These are phyloP conservation scores for Notolabrus celidotus DNA, from an alignment of 2,797 vertebrate species.

Conservation along the genomic window DNA sequence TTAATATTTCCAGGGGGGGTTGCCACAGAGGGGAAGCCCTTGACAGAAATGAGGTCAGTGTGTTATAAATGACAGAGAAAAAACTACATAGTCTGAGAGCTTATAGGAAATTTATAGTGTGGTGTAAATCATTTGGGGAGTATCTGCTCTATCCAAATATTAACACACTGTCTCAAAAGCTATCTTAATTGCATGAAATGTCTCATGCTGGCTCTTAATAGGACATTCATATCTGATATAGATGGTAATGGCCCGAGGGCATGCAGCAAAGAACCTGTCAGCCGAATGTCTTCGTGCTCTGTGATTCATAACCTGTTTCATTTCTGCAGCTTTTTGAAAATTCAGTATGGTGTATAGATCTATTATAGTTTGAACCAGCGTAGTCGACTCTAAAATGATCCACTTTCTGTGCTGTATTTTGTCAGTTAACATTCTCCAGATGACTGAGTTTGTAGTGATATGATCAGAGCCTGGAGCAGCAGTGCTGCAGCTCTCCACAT, in stretches of 20 bases:
- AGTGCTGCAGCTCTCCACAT: constrained; percentile 10
- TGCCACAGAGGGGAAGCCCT: neutral
- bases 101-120: constrained; percentile 6
- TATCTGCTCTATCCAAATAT: constrained; percentile 43
- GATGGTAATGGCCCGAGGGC: constrained; percentile 27
- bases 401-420: constrained; percentile 1
- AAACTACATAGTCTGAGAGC: neutral
- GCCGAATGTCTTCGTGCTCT: constrained; percentile 21
- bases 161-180: constrained; percentile 35
- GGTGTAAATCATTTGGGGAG: constrained; percentile 1
- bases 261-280: constrained; percentile 22
- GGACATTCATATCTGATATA: constrained; percentile 60
- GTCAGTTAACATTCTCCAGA: constrained; percentile 33
- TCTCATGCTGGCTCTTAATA: constrained; percentile 38
- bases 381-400: constrained; percentile 12
- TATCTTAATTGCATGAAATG: constrained; percentile 39
- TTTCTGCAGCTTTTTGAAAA: constrained; percentile 12
- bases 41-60: neutral
- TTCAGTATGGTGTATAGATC: neutral
- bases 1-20: no score
- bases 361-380: constrained; percentile 2
- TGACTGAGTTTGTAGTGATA: constrained; percentile 22
- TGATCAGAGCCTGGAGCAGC: constrained; percentile 35
- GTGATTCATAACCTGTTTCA: constrained; percentile 5
- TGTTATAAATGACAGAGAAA: constrained; percentile 18